phyloP scores from a whole-genome alignment of 2,797 vertebrate species.

The Megalops cyprinoides region DNA sequence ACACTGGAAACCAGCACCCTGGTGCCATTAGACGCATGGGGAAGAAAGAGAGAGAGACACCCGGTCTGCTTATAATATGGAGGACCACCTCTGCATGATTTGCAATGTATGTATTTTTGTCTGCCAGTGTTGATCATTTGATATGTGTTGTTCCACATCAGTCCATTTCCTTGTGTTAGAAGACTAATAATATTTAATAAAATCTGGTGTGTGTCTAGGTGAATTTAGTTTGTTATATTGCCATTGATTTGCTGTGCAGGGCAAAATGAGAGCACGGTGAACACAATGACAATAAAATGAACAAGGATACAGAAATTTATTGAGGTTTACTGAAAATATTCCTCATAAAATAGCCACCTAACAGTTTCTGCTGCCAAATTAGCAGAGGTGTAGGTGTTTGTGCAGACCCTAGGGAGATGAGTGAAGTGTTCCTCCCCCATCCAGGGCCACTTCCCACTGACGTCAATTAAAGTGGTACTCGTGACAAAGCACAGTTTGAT shows the following conservation, averaged over 20 bases:
- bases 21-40: too few relatives aligned
- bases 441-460: not conserved
- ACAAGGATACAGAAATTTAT: not conserved
- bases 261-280: not conserved
- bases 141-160: not conserved
- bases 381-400: not conserved
- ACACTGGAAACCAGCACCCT: too few relatives aligned
- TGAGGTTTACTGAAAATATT: not conserved
- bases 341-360: not conserved
- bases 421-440: not conserved
- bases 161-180: not conserved
- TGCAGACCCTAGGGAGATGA: not conserved
- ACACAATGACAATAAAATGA: not conserved
- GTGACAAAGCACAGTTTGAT: slow-evolving; percentile 3
- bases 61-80: not conserved
- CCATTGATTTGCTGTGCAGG: not conserved
- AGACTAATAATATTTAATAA: not conserved
- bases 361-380: not conserved
- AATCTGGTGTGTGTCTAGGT: not conserved
- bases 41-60: too few relatives aligned
- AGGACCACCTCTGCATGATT: not conserved
- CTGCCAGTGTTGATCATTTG: not conserved
- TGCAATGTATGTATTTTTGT: not conserved
- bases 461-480: not conserved
- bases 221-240: too few relatives aligned